These are phyloP conservation scores for Branchipolynoe longqiensis DNA, from an alignment of 2,888 invertebrate species.

Conservation along the genomic window DNA sequence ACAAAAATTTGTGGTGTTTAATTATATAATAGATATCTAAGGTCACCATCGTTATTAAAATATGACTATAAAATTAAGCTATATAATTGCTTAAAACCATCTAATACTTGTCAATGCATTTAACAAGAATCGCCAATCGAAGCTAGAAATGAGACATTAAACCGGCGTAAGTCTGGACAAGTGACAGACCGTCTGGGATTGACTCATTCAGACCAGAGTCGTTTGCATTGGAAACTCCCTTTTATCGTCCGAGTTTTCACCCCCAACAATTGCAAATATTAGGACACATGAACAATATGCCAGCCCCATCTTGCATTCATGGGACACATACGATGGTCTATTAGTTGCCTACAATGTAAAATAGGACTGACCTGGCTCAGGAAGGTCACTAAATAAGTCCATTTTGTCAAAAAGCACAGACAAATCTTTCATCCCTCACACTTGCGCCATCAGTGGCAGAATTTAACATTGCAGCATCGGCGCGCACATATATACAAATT, in stretches of 20 bases:
- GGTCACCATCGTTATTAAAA: too few relatives aligned
- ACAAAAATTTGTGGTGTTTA: too few relatives aligned
- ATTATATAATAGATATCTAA: too few relatives aligned
- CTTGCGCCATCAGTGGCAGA: conserved; percentile 15
- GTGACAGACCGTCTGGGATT: too few relatives aligned
- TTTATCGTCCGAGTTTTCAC: not conserved
- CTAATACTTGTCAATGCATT: too few relatives aligned
- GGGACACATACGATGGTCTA: not conserved
- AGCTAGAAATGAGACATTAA: too few relatives aligned
- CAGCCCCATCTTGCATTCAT: not conserved
- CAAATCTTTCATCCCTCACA: conserved; percentile 33
- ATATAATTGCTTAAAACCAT: too few relatives aligned
- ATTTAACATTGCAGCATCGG: not conserved
- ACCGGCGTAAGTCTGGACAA: too few relatives aligned
- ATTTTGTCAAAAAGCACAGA: conserved; percentile 47
- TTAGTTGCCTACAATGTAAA: not conserved
- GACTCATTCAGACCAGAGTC: too few relatives aligned
- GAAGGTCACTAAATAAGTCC: conserved; percentile 53
- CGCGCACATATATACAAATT: not conserved
- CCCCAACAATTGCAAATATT: not conserved
- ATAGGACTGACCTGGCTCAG: conserved; percentile 42
- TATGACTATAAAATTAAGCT: too few relatives aligned
- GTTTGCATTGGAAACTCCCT: conserved; percentile 10
- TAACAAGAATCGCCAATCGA: too few relatives aligned
- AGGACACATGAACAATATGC: not conserved